These are phyloP conservation scores for Diacarnus erythraeanus DNA, from an alignment of 37 sponge, comb jelly and placozoan genomes.

Conservation along the genomic window DNA sequence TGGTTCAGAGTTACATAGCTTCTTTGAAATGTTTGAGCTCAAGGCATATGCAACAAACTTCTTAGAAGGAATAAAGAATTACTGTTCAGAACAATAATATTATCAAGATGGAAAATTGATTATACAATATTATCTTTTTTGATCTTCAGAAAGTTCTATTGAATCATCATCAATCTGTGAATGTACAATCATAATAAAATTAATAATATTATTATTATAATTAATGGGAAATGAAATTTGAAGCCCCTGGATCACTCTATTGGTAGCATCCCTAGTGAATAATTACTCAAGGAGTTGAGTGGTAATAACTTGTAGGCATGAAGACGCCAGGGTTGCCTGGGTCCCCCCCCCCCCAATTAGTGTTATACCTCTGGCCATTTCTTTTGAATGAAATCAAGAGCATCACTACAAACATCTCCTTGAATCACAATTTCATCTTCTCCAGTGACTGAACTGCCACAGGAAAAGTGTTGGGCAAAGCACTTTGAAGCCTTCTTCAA, in stretches of 20 bases:
- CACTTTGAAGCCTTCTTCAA: slow-evolving; percentile 87
- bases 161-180: slow-evolving; percentile 65
- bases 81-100: slow-evolving; percentile 9
- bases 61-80: slow-evolving; percentile 39
- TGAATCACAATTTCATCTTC: slow-evolving; percentile 97
- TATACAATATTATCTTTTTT: slow-evolving; percentile 37
- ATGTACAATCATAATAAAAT: neutral
- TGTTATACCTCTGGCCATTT: slow-evolving; percentile 92
- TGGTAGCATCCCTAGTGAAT: no score
- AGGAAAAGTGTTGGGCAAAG: slow-evolving; percentile 91
- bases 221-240: no score
- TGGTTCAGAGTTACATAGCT: slow-evolving; percentile 37
- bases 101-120: no score
- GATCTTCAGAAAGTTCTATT: slow-evolving; percentile 38
- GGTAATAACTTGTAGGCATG: no score
- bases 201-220: no score
- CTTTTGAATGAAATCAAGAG: slow-evolving; percentile 75
- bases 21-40: slow-evolving; percentile 59
- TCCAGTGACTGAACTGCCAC: slow-evolving; percentile 97
- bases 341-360: no score
- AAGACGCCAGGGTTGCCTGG: no score
- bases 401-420: slow-evolving; percentile 85
- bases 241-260: no score
- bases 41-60: slow-evolving; percentile 39
- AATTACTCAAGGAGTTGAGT: no score